Evolutionary conservation across 2,113 vertebrate genomes (phyloP).

Genomic region (Xiphorhynchus elegans): DNA sequence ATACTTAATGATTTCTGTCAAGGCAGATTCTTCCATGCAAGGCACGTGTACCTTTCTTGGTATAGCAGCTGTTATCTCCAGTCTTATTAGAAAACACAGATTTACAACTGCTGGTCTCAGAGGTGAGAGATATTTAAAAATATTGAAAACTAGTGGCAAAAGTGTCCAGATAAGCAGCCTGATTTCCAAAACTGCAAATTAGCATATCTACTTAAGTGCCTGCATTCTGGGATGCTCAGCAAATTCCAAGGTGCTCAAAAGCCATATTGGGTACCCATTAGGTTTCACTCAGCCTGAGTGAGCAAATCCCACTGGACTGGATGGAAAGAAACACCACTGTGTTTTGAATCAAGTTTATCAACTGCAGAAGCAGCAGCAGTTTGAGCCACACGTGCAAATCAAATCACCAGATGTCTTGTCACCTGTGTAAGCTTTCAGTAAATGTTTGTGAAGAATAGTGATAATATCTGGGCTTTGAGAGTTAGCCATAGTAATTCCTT

Average conservation of each 20-base stretch:
- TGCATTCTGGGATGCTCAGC: background rate
- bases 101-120: background rate
- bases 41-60: background rate
- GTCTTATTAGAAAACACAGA: background rate
- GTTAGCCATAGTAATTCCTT: background rate
- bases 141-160: background rate
- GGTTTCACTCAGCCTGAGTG: background rate
- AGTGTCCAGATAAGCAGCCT: background rate
- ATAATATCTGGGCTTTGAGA: background rate
- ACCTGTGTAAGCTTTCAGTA: background rate
- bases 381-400: background rate
- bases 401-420: background rate
- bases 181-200: background rate
- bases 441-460: background rate
- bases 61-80: background rate
- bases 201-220: background rate
- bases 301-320: background rate
- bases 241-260: background rate
- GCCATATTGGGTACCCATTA: background rate
- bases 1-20: background rate
- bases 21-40: background rate
- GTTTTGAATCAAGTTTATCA: background rate
- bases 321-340: background rate
- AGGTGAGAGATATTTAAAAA: background rate
- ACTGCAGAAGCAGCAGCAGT: background rate